phyloP scores from a whole-genome alignment of 2,888 invertebrate species.

The Hylaea fasciaria region DNA sequence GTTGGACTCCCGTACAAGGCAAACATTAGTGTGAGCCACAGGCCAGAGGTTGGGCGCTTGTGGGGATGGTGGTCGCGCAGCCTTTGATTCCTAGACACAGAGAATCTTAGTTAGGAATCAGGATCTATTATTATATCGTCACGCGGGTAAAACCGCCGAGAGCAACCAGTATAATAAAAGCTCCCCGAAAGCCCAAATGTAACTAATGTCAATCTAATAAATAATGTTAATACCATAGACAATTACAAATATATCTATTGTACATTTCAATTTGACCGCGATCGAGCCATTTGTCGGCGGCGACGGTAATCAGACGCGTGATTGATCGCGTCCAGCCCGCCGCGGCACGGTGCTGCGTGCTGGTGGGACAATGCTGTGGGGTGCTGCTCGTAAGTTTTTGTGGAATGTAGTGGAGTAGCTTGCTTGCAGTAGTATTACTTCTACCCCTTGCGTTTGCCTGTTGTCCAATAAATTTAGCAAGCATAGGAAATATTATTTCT shows the following conservation, averaged over 20 bases:
- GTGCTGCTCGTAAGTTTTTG: neutral
- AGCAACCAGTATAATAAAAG: neutral
- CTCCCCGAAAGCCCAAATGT: too few relatives aligned
- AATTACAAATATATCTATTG: constrained; percentile 13
- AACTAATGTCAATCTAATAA: neutral
- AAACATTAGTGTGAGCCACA: too few relatives aligned
- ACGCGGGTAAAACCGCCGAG: too few relatives aligned
- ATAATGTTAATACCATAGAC: constrained; percentile 5
- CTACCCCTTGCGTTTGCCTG: neutral
- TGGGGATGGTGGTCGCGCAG: too few relatives aligned
- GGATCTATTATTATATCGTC: too few relatives aligned
- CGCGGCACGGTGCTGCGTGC: neutral
- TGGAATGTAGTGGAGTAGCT: neutral
- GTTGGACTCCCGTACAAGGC: too few relatives aligned
- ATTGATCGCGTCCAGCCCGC: constrained; percentile 12
- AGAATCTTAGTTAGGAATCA: too few relatives aligned
- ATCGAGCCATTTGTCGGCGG: constrained; percentile 18
- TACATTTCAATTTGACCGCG: constrained; percentile 15
- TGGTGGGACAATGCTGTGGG: neutral
- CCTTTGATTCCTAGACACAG: too few relatives aligned
- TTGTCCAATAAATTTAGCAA: too few relatives aligned
- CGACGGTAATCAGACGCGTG: constrained; percentile 7
- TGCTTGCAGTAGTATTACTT: neutral
- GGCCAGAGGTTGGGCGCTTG: too few relatives aligned
- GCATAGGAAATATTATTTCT: too few relatives aligned